Evolutionary conservation across 2,888 invertebrate species (phyloP).

Genomic region (Laothoe populi): DNA sequence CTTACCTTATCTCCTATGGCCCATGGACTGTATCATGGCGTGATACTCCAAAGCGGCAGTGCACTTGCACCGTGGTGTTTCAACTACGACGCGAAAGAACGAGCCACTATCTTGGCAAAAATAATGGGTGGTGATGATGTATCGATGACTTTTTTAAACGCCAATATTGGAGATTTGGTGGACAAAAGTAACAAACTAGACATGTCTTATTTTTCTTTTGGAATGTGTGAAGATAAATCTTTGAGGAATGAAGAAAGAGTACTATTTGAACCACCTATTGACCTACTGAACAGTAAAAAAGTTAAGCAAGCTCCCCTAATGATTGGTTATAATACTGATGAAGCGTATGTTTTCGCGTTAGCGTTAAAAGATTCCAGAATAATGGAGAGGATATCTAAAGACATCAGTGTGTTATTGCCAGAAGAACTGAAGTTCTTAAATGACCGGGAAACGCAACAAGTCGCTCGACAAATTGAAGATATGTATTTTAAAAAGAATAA

Average conservation of each 20-base stretch:
- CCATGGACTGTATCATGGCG: conserved; percentile 65
- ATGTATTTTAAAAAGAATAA: conserved; percentile 63
- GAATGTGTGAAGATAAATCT: conserved; percentile 64
- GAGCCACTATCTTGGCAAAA: conserved; percentile 51
- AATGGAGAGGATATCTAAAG: conserved; percentile 45
- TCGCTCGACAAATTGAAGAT: conserved; percentile 56
- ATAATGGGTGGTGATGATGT: conserved; percentile 43
- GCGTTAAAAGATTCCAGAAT: conserved; percentile 52
- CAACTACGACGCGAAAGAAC: conserved; percentile 65
- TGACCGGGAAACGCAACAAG: conserved; percentile 55
- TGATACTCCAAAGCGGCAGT: conserved; percentile 73
- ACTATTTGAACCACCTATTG: conserved; percentile 60
- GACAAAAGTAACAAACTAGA: conserved; percentile 52
- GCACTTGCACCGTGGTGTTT: conserved; percentile 71
- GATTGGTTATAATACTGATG: conserved; percentile 70
- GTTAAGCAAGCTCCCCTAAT: conserved; percentile 61
- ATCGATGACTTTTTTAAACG: conserved; percentile 42
- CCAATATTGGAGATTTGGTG: conserved; percentile 51
- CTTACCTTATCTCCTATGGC: conserved; percentile 60
- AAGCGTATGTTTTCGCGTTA: conserved; percentile 70
- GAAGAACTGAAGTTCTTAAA: conserved; percentile 62
- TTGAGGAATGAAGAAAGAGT: conserved; percentile 63
- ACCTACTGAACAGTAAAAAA: conserved; percentile 51
- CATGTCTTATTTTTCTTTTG: conserved; percentile 68
- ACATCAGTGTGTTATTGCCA: conserved; percentile 58